Percentiles rank a stretch among this genome's conserved stretches.
These are phyloP conservation scores for Eueremaeus valkanovi DNA, from an alignment of 2,888 invertebrate genomes.

Conservation along the genomic window DNA sequence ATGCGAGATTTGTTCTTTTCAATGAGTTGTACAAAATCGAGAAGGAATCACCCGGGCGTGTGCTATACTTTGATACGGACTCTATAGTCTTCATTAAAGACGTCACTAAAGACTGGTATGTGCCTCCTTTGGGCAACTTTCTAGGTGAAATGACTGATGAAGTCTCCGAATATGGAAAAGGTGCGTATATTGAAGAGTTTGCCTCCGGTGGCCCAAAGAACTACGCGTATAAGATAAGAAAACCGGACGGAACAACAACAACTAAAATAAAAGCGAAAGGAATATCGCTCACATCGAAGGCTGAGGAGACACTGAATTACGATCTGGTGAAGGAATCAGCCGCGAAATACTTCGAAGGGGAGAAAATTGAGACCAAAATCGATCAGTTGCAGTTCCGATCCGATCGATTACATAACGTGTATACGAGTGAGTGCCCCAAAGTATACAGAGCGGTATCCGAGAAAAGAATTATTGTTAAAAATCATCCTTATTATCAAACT, in stretches of 20 bases:
- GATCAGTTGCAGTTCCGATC: constrained; percentile 43
- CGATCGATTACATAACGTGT: not conserved
- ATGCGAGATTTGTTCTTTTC: constrained; percentile 50
- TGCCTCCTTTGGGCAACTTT: constrained; percentile 49
- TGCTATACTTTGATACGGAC: constrained; percentile 53
- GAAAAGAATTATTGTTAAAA: too few relatives aligned
- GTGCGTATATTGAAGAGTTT: constrained; percentile 50
- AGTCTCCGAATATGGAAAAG: constrained; percentile 46
- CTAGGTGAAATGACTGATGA: constrained; percentile 52
- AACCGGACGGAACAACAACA: not conserved
- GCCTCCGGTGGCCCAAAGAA: constrained; percentile 52
- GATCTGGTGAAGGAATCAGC: constrained; percentile 17
- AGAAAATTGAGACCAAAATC: constrained; percentile 48
- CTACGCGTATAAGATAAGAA: constrained; percentile 49
- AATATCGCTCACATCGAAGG: constrained; percentile 46
- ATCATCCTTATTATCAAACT: too few relatives aligned
- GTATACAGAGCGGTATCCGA: not conserved
- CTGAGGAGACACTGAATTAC: constrained; percentile 44
- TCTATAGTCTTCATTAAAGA: constrained; percentile 49
- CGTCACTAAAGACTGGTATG: constrained; percentile 37
- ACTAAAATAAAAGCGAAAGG: constrained; percentile 48
- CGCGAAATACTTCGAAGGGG: not conserved
- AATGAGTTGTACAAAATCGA: constrained; percentile 46
- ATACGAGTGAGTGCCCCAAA: not conserved
- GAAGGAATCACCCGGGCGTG: constrained; percentile 47